These are phyloP conservation scores for Anastrepha ludens DNA, from an alignment of 1,140 invertebrate genomes.

Conservation along the genomic window DNA sequence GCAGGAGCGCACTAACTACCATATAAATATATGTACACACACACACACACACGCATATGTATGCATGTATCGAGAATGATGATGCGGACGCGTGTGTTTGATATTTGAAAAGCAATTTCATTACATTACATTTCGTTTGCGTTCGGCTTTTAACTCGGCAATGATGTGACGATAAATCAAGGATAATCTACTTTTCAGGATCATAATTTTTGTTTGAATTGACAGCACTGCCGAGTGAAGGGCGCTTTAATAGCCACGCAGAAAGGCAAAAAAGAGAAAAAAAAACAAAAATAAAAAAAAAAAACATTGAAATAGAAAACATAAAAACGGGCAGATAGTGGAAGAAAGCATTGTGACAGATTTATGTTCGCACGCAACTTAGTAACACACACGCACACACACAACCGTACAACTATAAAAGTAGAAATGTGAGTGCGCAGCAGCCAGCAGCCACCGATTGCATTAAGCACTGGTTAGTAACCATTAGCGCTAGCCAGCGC, in stretches of 20 bases:
- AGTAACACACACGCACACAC: not conserved
- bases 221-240: constrained; percentile 60
- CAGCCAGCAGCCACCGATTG: constrained; percentile 4
- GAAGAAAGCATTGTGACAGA: constrained; percentile 65
- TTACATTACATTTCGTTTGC: constrained; percentile 42
- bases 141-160: constrained; percentile 55
- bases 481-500: not conserved
- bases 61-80: not conserved
- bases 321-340: constrained; percentile 47
- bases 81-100: not conserved
- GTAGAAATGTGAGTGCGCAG: not conserved
- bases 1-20: not conserved
- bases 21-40: not conserved
- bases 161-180: constrained; percentile 71
- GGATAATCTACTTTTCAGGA: constrained; percentile 74
- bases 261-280: constrained; percentile 21
- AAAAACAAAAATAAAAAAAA: not conserved
- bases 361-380: constrained; percentile 66
- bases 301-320: constrained; percentile 29
- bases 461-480: constrained; percentile 38
- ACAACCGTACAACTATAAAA: constrained; percentile 1
- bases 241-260: constrained; percentile 17
- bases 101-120: constrained; percentile 49
- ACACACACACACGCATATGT: not conserved
- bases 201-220: constrained; percentile 74